Base-by-base conservation (phyloP, 1,140 invertebrate genomes). In the Artemia franciscana region DNA sequence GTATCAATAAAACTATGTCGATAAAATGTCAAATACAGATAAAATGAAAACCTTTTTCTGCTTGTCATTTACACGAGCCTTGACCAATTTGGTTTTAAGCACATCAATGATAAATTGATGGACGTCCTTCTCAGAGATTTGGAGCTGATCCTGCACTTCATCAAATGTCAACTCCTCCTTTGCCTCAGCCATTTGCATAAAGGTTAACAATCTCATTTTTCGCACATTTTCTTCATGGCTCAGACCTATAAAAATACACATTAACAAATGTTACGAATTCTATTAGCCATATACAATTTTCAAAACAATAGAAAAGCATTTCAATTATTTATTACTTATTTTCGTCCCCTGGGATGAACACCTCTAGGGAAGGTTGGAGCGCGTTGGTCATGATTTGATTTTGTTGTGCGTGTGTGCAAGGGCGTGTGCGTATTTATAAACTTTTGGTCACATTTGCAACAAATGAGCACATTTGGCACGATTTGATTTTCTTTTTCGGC, bases 51-150 rank as follows among this genome's bases (percentile, higher is more conserved):
- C 89, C 74, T 88, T 85, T 62, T 81, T 81, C 18, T 83, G 81
- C 12, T 86, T 78, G 74, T 97, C 91, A 72, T 97, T 91, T 78
- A 98, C 89, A 65, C 91, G 82, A 1, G 90, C 92, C 68, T 85
- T 80, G 0, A 96, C 91, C 59, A 96, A 74, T 72, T 91, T 90
- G 1, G 92, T 98, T 75, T 92, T 91, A 62, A 98, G 74, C 57
- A 94, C 91, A 79, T 97, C 90, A 77, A 98, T 96, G 62, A 97
- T 85, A 71, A 97, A 97, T 58, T 82, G 80, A 77, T 98, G 93
- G 0, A 97, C 91, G 76, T 95, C 84, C 63, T 86, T 82, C 67
- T 84, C 80, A 58, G 78, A 76, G 60, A 98, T 82, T 71, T 92
- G 84, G 24, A 97, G 74, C 74, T 97, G 91, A 56, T 83, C 78